A percentile compares a stretch with the other conserved stretches of the same genome.
Evolutionary conservation across 1,140 invertebrate species (phyloP).

Genomic region (Drosophila seguyi): DNA sequence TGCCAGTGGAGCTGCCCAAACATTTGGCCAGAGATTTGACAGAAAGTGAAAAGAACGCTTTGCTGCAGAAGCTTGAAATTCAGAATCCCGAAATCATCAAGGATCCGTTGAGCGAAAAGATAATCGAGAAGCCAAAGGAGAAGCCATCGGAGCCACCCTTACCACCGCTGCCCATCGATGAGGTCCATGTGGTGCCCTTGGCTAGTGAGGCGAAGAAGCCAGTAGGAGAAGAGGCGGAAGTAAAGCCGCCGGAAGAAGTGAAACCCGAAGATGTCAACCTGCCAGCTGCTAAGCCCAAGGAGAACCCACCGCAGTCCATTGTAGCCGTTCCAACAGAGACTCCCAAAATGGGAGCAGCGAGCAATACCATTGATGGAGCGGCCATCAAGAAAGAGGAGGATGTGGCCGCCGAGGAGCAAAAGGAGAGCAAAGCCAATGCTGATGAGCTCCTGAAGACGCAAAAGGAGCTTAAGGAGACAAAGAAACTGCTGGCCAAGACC

Average conservation of each 20-base stretch:
- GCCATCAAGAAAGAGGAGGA: constrained; percentile 87
- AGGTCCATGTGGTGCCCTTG: constrained; percentile 44
- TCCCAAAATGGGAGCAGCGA: constrained; percentile 27
- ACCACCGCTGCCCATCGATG: constrained; percentile 73
- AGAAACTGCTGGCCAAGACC: constrained; percentile 86
- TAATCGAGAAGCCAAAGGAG: constrained; percentile 28
- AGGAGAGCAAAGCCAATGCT: constrained; percentile 84
- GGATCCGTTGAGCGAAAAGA: constrained; percentile 18
- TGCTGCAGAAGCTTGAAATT: constrained; percentile 38
- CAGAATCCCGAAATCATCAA: constrained; percentile 14
- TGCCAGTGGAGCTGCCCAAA: constrained; percentile 60
- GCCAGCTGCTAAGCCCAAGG: constrained; percentile 11
- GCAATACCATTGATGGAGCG: constrained; percentile 74
- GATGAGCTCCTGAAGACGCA: constrained; percentile 85
- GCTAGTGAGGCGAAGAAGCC: constrained; percentile 14
- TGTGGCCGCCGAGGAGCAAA: constrained; percentile 85
- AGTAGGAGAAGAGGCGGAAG: background rate
- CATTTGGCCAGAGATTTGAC: constrained; percentile 43
- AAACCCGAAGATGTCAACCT: constrained; percentile 15
- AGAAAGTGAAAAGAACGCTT: constrained; percentile 20
- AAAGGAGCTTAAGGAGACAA: constrained; percentile 87
- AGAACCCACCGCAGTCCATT: constrained; percentile 13
- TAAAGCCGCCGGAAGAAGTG: constrained; percentile 5
- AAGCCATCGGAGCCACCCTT: constrained; percentile 45
- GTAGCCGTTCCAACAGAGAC: background rate